Evolutionary conservation across 2,113 vertebrate genomes (phyloP), one percentile per base, ranked within the genome.

Genomic region (Camelus bactrianus): DNA sequence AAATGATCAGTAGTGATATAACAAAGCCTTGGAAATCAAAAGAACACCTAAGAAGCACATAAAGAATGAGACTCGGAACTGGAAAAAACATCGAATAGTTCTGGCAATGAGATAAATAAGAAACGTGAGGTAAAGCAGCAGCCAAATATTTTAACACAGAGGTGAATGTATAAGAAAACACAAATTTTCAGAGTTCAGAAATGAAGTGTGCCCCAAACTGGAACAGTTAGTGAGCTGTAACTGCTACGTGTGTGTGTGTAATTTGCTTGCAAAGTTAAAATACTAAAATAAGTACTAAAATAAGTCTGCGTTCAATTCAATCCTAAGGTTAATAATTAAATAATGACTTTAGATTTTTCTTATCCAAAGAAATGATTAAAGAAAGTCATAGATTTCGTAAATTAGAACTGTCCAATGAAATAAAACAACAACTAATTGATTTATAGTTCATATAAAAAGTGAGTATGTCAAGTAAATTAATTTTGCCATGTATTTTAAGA

Each of bases 191-290:
- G 16, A 79, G 32, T 20, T 2, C 2, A 50, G 8, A 92, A 92
- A 84, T 80, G 14, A 77, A 60, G 46, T 2, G 19, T 70, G 3
- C 10, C 77, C 54, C 72, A 84, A 73, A 46, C 8, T 46, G 67
- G 32, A 70, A 17, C 24, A 56, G 38, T 32, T 24, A 65, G 12
- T 79, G 22, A 79, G n/a, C 17, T 76, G 4, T 28, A 82, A 94
- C 12, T n/a, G 0, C 3, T 32, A 6, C 22, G 8, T 52, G 42
- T 9, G 35, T 16, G 26, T 24, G 54, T 50, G 14, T 4, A 70
- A 64, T 62, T 95, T 87, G 30, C 38, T 52, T 26, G 3, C n/a
- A 89, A 69, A 83, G 8, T 54, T 93, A 91, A 83, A 89, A 84
- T 73, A 54, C 38, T 42, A 42, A 42, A 42, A 83, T 94, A 91